These are phyloP conservation scores for Phalloptychus januarius DNA, from an alignment of 2,797 vertebrate species.

Conservation along the genomic window DNA sequence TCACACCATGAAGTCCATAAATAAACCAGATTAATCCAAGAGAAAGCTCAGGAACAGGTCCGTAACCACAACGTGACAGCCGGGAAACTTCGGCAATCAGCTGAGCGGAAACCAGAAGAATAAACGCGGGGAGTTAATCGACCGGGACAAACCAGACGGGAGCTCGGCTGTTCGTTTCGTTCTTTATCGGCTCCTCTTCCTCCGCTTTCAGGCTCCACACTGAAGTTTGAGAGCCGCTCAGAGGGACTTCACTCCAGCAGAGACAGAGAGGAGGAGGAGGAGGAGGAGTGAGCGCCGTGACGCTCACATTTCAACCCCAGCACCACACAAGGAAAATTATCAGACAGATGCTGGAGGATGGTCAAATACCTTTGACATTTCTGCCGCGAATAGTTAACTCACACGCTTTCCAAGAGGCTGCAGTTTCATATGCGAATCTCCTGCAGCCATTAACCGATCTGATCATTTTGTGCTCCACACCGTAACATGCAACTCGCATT, in stretches of 20 bases:
- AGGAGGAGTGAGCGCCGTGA: slow-evolving; percentile 61
- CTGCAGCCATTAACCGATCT: background rate
- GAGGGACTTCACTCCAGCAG: slow-evolving; percentile 60
- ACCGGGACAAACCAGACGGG: background rate
- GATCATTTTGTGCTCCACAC: background rate
- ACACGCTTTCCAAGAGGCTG: background rate
- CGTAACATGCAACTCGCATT: background rate
- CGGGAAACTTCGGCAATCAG: slow-evolving; percentile 58
- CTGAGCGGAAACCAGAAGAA: slow-evolving; percentile 15
- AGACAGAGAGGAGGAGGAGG: slow-evolving; percentile 38
- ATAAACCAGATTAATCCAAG: slow-evolving; percentile 40
- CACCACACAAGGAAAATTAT: slow-evolving; percentile 67
- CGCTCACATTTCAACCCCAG: slow-evolving; percentile 71
- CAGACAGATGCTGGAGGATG: slow-evolving; percentile 66
- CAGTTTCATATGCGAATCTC: background rate
- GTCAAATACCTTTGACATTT: slow-evolving; percentile 56
- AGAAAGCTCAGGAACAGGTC: slow-evolving; percentile 27
- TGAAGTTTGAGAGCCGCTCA: slow-evolving; percentile 77
- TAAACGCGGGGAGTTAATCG: slow-evolving; percentile 28
- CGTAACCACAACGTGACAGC: slow-evolving; percentile 43
- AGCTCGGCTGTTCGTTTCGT: slow-evolving; percentile 1
- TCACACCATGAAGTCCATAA: background rate
- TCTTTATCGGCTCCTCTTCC: slow-evolving; percentile 34
- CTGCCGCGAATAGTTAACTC: slow-evolving; percentile 17
- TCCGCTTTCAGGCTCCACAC: slow-evolving; percentile 67